Evolutionary conservation across 2,113 vertebrate genomes (phyloP).

Genomic region (Sigmodon hispidus): DNA sequence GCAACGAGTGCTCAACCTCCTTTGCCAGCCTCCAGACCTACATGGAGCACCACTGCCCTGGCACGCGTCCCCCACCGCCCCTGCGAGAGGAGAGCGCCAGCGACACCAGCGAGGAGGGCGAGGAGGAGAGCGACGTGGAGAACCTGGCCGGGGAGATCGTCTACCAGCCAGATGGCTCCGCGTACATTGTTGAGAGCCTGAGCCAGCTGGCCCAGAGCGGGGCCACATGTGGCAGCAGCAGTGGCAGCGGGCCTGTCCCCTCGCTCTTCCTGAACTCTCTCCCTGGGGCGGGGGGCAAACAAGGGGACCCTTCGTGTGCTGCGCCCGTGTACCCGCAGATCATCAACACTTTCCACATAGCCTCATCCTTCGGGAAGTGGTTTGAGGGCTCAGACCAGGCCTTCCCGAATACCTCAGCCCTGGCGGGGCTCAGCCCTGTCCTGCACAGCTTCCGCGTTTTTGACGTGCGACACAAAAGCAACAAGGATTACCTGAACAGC

Average conservation of each 20-base stretch:
- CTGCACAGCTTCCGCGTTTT: slow-evolving; percentile 99
- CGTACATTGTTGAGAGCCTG: slow-evolving; percentile 98
- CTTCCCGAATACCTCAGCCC: slow-evolving; percentile 99
- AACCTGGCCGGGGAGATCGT: slow-evolving; percentile 99
- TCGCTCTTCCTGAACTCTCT: slow-evolving; percentile 93
- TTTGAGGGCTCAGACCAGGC: slow-evolving; percentile 97
- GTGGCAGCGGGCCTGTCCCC: slow-evolving; percentile 86
- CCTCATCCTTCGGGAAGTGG: slow-evolving; percentile 99
- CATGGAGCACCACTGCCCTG: slow-evolving; percentile 90
- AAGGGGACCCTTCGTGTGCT: slow-evolving; percentile 90
- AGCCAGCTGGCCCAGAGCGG: slow-evolving; percentile 97
- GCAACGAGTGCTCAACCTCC: slow-evolving; percentile 88
- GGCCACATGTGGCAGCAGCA: slow-evolving; percentile 84
- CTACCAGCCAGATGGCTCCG: slow-evolving; percentile 99
- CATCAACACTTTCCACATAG: slow-evolving; percentile 99
- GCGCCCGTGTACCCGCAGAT: slow-evolving; percentile 97
- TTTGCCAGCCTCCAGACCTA: slow-evolving; percentile 89
- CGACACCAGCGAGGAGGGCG: slow-evolving; percentile 94
- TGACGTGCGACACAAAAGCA: slow-evolving; percentile 99
- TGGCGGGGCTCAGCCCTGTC: slow-evolving; percentile 98
- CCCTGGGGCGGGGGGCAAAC: slow-evolving; percentile 89
- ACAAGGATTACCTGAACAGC: slow-evolving; percentile 99
- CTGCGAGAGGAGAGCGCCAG: slow-evolving; percentile 91
- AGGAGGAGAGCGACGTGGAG: slow-evolving; percentile 98
- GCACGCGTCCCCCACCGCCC: slow-evolving; percentile 79